Evolutionary conservation across 1,140 invertebrate species (phyloP).

Genomic region (Drosophila sturtevanti): DNA sequence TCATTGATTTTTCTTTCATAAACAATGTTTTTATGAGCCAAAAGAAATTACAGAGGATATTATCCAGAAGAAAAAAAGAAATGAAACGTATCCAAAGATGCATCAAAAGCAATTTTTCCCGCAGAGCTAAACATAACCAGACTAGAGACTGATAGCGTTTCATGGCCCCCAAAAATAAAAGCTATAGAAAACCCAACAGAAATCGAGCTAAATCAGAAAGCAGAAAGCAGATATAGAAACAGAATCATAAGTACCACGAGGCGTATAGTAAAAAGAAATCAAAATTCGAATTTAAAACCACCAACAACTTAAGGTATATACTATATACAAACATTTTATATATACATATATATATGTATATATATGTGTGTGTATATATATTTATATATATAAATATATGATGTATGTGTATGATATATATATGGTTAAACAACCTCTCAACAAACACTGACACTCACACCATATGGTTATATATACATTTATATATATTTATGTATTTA

Average conservation of each 20-base stretch:
- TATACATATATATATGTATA: too few relatives aligned
- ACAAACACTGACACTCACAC: constrained; percentile 29
- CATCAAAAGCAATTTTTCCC: constrained; percentile 70
- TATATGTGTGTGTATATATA: too few relatives aligned
- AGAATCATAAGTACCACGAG: constrained; percentile 23
- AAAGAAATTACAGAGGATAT: constrained; percentile 32
- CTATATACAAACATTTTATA: constrained; percentile 47
- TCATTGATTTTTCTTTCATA: constrained; percentile 52
- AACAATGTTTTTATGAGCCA: constrained; percentile 67
- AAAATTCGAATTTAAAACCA: constrained; percentile 81
- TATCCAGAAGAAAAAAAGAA: constrained; percentile 39
- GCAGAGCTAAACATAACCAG: constrained; percentile 31
- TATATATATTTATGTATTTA: constrained; percentile 10
- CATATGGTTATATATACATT: constrained; percentile 51
- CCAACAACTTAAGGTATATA: constrained; percentile 62
- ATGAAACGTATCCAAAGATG: constrained; percentile 81
- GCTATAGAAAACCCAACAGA: constrained; percentile 28
- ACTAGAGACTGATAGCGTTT: constrained; percentile 82
- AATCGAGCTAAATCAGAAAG: constrained; percentile 13
- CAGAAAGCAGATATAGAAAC: constrained; percentile 28
- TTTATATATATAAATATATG: constrained; percentile 34
- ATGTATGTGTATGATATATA: constrained; percentile 31
- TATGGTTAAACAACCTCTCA: constrained; percentile 1
- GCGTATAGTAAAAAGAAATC: constrained; percentile 68
- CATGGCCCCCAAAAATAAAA: constrained; percentile 47